Conservation (phyloP, 2,113 vertebrate species). For the Lagopus muta region DNA sequence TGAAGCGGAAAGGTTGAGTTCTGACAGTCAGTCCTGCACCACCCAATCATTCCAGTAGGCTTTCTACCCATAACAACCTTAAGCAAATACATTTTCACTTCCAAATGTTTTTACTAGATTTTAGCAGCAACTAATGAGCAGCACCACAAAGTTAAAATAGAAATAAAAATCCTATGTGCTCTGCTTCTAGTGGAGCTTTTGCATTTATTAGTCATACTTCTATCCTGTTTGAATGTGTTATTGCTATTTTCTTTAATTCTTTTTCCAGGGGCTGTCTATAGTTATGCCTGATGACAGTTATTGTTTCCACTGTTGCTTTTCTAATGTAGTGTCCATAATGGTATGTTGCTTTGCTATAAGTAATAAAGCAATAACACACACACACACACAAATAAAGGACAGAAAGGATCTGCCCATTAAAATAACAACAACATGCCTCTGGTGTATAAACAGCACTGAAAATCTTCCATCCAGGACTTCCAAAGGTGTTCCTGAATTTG, state of each 20-base stretch:
- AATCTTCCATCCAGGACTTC: neutral
- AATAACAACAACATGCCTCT: neutral
- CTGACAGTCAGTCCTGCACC: neutral
- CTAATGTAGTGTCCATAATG: neutral
- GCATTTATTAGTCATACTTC: neutral
- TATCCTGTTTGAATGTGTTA: neutral
- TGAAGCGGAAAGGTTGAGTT: neutral
- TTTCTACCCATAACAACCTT: neutral
- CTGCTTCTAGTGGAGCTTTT: neutral
- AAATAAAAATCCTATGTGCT: neutral
- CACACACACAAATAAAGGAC: neutral
- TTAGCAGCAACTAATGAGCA: neutral
- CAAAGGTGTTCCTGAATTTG: neutral
- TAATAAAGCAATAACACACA: neutral
- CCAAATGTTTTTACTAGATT: neutral
- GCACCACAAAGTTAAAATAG: neutral
- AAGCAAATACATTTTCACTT: constrained; percentile 20
- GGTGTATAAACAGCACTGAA: neutral
- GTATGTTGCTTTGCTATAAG: neutral
- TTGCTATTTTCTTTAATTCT: constrained; percentile 1
- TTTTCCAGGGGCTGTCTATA: constrained; percentile 22
- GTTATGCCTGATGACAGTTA: neutral
- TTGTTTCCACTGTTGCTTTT: constrained; percentile 48
- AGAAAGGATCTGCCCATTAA: constrained; percentile 17
- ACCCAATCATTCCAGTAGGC: neutral